phyloP scores from a whole-genome alignment of 2,888 invertebrate genomes.

The Macrophya alboannulata region DNA sequence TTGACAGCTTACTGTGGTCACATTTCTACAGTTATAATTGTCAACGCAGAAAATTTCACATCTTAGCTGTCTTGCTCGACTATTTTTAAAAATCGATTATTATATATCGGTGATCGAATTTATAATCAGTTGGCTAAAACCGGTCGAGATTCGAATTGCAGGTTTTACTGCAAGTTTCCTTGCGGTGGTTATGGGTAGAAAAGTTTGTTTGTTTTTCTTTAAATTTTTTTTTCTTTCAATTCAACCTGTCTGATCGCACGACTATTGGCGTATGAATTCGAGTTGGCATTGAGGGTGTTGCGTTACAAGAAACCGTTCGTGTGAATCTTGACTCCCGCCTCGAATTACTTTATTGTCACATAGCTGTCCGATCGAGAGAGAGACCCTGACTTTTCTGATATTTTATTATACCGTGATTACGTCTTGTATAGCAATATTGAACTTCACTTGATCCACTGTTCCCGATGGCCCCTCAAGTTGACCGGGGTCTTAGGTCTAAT shows the following conservation, averaged over 20 bases:
- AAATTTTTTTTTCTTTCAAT: neutral
- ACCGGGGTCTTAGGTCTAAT: neutral
- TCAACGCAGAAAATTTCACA: neutral
- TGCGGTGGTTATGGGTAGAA: neutral
- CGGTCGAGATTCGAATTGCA: too few relatives aligned
- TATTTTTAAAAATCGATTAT: neutral
- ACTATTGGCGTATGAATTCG: neutral
- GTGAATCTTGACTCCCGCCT: slow-evolving; percentile 26
- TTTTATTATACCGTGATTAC: neutral
- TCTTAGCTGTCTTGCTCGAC: neutral
- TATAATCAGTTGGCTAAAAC: too few relatives aligned
- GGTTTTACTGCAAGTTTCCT: neutral
- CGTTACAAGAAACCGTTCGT: slow-evolving; percentile 26
- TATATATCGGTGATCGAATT: too few relatives aligned
- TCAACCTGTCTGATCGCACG: slow-evolving; percentile 4
- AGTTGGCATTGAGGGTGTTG: slow-evolving; percentile 2
- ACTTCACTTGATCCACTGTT: neutral
- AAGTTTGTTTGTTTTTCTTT: neutral
- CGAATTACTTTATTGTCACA: slow-evolving; percentile 49
- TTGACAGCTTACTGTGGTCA: neutral
- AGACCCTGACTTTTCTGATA: slow-evolving; percentile 14
- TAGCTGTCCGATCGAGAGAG: slow-evolving; percentile 16
- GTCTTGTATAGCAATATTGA: neutral
- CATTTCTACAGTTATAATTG: neutral
- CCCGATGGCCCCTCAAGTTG: neutral